Evolutionary conservation across 1,140 invertebrate genomes (phyloP).

Genomic region (Thaumetopoea pityocampa): DNA sequence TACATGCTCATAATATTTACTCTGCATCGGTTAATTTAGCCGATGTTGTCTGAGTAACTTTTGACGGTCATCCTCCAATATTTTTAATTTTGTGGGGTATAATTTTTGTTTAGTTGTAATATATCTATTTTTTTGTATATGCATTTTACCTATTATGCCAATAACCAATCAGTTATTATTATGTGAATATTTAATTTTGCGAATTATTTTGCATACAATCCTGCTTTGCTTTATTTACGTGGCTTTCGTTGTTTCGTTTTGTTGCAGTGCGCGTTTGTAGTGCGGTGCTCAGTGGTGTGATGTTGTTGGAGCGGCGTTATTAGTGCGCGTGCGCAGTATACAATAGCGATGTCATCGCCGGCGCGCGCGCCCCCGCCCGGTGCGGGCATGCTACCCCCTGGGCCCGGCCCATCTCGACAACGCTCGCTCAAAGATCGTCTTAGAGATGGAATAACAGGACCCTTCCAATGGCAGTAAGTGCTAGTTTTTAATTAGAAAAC

Average conservation of each 20-base stretch:
- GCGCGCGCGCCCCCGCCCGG: constrained; percentile 57
- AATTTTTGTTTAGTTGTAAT: no score
- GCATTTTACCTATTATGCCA: no score
- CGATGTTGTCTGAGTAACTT: no score
- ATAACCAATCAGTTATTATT: no score
- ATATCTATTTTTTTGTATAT: no score
- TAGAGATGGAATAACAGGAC: constrained; percentile 84
- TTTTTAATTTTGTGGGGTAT: no score
- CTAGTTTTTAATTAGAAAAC: constrained; percentile 25
- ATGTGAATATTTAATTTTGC: constrained; percentile 15
- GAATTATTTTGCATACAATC: constrained; percentile 20
- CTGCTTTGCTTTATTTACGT: constrained; percentile 59
- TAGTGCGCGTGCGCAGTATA: constrained; percentile 34
- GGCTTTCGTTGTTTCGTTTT: constrained; percentile 54
- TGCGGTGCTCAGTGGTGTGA: constrained; percentile 53
- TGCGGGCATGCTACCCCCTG: constrained; percentile 64
- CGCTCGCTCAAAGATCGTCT: constrained; percentile 83
- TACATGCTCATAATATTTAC: no score
- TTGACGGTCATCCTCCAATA: no score
- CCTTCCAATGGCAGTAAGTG: constrained; percentile 87
- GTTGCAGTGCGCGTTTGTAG: constrained; percentile 66
- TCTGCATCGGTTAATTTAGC: no score
- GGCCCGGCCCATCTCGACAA: constrained; percentile 79
- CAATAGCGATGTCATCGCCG: constrained; percentile 55
- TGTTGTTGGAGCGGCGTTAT: constrained; percentile 43